These are phyloP conservation scores for Megalops atlanticus DNA, from an alignment of 2,113 vertebrate species.

Conservation along the genomic window DNA sequence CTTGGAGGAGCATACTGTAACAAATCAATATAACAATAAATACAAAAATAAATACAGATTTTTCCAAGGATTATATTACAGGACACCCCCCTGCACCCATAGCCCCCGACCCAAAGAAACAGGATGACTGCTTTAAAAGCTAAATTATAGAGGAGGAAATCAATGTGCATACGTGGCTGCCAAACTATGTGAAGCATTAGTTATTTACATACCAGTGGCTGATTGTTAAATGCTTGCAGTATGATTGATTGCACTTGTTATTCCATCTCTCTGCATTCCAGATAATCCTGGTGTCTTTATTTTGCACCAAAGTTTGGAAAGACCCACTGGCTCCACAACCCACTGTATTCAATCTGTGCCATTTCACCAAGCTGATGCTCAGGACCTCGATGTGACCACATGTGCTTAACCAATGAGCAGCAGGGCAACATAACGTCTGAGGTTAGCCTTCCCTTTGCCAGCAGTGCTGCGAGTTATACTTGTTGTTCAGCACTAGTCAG, in stretches of 20 bases:
- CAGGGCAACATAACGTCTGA: too few relatives aligned
- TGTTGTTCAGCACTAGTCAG: too few relatives aligned
- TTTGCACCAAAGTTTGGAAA: not conserved
- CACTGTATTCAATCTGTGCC: not conserved
- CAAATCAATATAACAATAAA: not conserved
- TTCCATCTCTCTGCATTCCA: conserved; percentile 7
- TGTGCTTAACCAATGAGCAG: not conserved
- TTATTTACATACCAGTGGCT: conserved; percentile 42
- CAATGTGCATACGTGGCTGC: conserved; percentile 49
- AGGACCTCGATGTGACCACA: too few relatives aligned
- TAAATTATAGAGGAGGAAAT: conserved; percentile 35
- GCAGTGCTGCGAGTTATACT: too few relatives aligned
- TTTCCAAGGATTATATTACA: not conserved
- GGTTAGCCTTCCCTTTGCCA: too few relatives aligned
- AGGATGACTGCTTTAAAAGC: conserved; percentile 48
- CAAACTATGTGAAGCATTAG: conserved; percentile 33
- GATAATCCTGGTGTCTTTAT: not conserved
- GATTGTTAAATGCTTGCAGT: conserved; percentile 36
- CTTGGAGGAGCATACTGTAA: not conserved
- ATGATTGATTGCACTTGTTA: conserved; percentile 28
- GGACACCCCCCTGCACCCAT: conserved; percentile 35
- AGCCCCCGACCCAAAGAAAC: conserved; percentile 41
- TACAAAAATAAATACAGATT: not conserved
- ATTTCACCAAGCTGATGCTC: not conserved
- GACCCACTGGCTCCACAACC: not conserved